Conservation (phyloP, 2,888 invertebrate genomes). For the Priocnemis perturbator region DNA sequence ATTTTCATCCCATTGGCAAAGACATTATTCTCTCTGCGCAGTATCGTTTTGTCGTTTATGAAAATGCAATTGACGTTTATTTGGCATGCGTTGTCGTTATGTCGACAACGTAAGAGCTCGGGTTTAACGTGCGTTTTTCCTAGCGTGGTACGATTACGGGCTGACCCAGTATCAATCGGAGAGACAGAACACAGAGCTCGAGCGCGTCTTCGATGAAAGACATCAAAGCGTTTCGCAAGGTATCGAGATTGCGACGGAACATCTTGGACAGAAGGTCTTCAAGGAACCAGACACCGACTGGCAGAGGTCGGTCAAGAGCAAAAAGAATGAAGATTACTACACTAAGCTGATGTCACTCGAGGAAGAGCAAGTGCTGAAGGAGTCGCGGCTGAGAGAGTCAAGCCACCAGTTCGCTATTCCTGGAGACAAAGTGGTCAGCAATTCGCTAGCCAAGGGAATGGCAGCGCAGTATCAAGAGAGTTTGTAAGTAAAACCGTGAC, state of each 20-base stretch:
- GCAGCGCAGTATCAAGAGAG: conserved; percentile 90
- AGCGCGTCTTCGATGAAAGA: conserved; percentile 91
- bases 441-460: conserved; percentile 89
- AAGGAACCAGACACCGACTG: conserved; percentile 89
- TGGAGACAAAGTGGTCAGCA: conserved; percentile 86
- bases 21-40: background rate
- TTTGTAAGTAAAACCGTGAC: conserved; percentile 86
- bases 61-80: conserved; percentile 28
- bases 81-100: conserved; percentile 44
- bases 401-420: conserved; percentile 90
- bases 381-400: conserved; percentile 85
- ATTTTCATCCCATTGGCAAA: no score
- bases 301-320: conserved; percentile 88
- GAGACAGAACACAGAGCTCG: conserved; percentile 89
- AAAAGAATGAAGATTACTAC: conserved; percentile 90
- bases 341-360: conserved; percentile 88
- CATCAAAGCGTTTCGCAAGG: conserved; percentile 83
- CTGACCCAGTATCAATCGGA: conserved; percentile 89
- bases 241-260: conserved; percentile 78
- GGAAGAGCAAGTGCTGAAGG: conserved; percentile 89
- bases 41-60: background rate
- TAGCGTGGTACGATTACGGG: conserved; percentile 95
- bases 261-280: conserved; percentile 79
- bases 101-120: conserved; percentile 19
- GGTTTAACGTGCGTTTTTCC: conserved; percentile 62